A percentile compares a stretch with the other conserved stretches of the same genome.
Conservation (phyloP, 92 coral and sea anemone genomes). For the Micromussa lordhowensis region DNA sequence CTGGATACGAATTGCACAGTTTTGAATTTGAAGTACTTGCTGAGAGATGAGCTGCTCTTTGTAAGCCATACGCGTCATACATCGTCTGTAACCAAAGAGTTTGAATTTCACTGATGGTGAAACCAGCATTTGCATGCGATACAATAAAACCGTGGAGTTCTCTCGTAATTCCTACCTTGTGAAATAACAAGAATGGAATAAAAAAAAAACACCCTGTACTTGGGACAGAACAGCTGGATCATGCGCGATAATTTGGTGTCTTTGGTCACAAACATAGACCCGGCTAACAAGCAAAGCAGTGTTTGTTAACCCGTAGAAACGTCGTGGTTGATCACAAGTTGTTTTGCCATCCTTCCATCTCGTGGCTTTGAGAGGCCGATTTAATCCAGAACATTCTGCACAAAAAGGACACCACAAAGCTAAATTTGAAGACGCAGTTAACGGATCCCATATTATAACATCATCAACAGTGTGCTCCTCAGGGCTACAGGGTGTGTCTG, state of each 20-base stretch:
- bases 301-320: conserved; percentile 67
- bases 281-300: conserved; percentile 51
- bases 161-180: conserved; percentile 67
- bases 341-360: conserved; percentile 75
- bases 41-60: conserved; percentile 35
- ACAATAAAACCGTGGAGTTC: conserved; percentile 57
- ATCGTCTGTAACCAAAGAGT: conserved; percentile 61
- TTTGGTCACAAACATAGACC: conserved; percentile 57
- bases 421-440: conserved; percentile 47
- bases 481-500: conserved; percentile 37
- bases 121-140: conserved; percentile 67
- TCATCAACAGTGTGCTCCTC: conserved; percentile 21
- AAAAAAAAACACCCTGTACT: conserved; percentile 26
- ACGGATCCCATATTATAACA: conserved; percentile 65
- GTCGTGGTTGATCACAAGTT: conserved; percentile 56
- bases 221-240: conserved; percentile 62
- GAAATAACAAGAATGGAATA: conserved; percentile 62
- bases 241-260: conserved; percentile 68
- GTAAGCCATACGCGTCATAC: conserved; percentile 58
- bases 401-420: conserved; percentile 68
- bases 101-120: conserved; percentile 67
- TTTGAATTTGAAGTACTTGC: too few species aligned
- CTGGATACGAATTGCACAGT: too few species aligned
- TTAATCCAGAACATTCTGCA: conserved; percentile 30
- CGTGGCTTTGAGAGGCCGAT: conserved; percentile 45